phyloP scores from a whole-genome alignment of 2,888 invertebrate species.

The Neuroscelio doddi region DNA sequence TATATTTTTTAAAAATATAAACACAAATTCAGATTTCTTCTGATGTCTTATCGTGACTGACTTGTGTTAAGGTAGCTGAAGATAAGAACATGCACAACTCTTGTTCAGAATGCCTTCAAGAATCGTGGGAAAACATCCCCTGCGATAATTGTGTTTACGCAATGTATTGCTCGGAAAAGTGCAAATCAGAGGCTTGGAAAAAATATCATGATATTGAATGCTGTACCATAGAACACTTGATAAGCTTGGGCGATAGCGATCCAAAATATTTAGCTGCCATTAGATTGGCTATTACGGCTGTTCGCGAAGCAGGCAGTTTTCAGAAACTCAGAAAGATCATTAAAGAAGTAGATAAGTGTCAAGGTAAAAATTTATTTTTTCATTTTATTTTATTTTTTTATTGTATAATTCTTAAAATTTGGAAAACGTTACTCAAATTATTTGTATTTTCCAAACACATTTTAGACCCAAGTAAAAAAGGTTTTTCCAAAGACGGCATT shows the following conservation, averaged over 20 bases:
- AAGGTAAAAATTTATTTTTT: conserved; percentile 47
- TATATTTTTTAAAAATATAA: no score
- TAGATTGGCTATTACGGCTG: conserved; percentile 75
- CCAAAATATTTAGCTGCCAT: no score
- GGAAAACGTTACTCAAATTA: no score
- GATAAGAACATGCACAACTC: conserved; percentile 74
- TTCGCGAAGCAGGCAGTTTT: conserved; percentile 69
- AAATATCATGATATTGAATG: conserved; percentile 87
- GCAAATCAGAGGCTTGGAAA: conserved; percentile 77
- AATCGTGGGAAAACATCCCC: conserved; percentile 76
- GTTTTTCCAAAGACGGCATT: conserved; percentile 52
- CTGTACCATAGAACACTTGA: conserved; percentile 76
- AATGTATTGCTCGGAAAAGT: conserved; percentile 79
- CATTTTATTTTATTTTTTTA: no score
- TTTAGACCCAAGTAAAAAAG: conserved; percentile 59
- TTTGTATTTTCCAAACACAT: neutral
- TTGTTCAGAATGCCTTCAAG: conserved; percentile 81
- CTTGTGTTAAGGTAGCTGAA: no score
- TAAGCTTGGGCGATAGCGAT: conserved; percentile 79
- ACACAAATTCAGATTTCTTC: no score
- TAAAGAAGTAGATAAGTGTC: conserved; percentile 56
- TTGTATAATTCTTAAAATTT: no score
- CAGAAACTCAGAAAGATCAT: conserved; percentile 22
- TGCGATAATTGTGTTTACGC: conserved; percentile 79
- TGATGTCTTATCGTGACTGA: no score